Percentiles rank a stretch among this genome's conserved stretches.
phyloP scores from a whole-genome alignment of 2,113 vertebrate genomes.

The Periophthalmodon schlosseri region DNA sequence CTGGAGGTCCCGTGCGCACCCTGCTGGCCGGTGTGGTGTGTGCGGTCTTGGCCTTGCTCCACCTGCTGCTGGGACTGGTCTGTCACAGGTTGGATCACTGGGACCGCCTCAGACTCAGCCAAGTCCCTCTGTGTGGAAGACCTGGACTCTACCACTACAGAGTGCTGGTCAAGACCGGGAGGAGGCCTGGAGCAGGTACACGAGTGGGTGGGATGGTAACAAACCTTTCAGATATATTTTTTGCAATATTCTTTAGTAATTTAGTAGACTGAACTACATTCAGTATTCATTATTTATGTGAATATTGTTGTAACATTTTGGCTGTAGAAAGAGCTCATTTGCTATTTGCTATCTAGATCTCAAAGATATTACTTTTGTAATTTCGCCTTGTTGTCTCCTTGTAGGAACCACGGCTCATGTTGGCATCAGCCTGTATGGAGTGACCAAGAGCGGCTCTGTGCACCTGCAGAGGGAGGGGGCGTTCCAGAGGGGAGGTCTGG shows the following conservation, averaged over 20 bases:
- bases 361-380: too few relatives aligned
- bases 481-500: conserved; percentile 75
- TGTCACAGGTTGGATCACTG: conserved; percentile 81
- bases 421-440: conserved; percentile 78
- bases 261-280: too few relatives aligned
- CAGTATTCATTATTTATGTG: too few relatives aligned
- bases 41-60: conserved; percentile 69
- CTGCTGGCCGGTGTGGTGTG: conserved; percentile 74
- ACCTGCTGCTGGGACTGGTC: conserved; percentile 75
- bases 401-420: conserved; percentile 82
- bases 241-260: too few relatives aligned
- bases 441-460: conserved; percentile 79
- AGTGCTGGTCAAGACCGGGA: conserved; percentile 81
- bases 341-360: too few relatives aligned
- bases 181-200: conserved; percentile 77
- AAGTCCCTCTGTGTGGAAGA: conserved; percentile 77
- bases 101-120: conserved; percentile 71
- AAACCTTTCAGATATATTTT: too few relatives aligned
- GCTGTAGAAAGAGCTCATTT: too few relatives aligned
- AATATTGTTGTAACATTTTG: too few relatives aligned
- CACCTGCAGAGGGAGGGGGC: conserved; percentile 79
- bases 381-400: background rate
- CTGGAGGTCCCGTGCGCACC: conserved; percentile 60
- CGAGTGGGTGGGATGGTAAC: background rate
- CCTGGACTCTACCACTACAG: conserved; percentile 77